Evolutionary conservation across 2,888 invertebrate genomes (phyloP).

Genomic region (Noctua fimbriata): DNA sequence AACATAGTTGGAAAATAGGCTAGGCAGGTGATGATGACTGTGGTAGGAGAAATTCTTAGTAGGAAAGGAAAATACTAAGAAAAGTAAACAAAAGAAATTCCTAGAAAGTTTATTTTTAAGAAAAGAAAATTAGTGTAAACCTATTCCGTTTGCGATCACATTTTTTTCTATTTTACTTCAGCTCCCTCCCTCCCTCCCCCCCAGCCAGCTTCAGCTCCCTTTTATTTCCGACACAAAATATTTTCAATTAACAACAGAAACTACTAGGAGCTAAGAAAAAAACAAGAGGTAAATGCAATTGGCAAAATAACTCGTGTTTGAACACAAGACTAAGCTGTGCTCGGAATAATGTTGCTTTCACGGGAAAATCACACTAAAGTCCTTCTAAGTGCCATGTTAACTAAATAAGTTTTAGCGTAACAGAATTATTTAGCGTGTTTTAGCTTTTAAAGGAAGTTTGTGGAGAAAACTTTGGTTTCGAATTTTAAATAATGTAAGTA

Average conservation of each 20-base stretch:
- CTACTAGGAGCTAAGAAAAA: slow-evolving; percentile 34
- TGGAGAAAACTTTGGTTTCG: not conserved
- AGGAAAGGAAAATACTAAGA: too few relatives aligned
- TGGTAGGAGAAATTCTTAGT: too few relatives aligned
- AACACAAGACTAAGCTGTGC: slow-evolving; percentile 48
- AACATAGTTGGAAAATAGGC: too few relatives aligned
- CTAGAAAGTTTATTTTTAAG: not conserved
- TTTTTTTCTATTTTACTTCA: slow-evolving; percentile 11
- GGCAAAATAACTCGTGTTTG: slow-evolving; percentile 38
- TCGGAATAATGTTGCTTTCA: slow-evolving; percentile 55
- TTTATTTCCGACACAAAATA: slow-evolving; percentile 30
- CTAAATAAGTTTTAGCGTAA: slow-evolving; percentile 18
- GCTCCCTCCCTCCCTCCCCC: too few relatives aligned
- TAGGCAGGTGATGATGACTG: too few relatives aligned
- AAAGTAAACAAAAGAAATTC: not conserved
- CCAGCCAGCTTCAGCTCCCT: too few relatives aligned
- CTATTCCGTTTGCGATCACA: slow-evolving; percentile 3
- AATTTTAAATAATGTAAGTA: not conserved
- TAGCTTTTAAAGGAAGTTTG: not conserved
- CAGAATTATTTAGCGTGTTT: slow-evolving; percentile 4
- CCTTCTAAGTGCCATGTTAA: slow-evolving; percentile 12
- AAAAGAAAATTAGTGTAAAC: slow-evolving; percentile 9
- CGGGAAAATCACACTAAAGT: slow-evolving; percentile 37
- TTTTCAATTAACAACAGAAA: slow-evolving; percentile 45
- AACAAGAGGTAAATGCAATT: slow-evolving; percentile 56